Base-by-base conservation (phyloP, 92 coral and sea anemone genomes). In the Anthopleura xanthogrammica region DNA sequence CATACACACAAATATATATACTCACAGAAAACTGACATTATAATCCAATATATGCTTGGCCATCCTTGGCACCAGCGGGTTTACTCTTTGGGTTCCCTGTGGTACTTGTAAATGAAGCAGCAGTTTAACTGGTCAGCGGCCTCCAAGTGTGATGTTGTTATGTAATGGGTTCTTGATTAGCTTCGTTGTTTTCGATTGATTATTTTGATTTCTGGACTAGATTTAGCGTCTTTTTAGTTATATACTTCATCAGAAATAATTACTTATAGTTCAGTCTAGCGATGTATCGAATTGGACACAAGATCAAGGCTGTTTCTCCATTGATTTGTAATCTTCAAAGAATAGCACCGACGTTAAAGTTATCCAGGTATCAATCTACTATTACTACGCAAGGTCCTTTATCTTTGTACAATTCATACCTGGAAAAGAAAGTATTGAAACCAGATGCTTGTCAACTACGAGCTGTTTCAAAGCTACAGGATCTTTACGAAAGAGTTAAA, bases 401-500 rank as follows among this genome's bases (percentile, higher is more conserved):
- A 24, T 82, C 82, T 16, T 55, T 85, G 17, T 90, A 90, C 86
- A 81, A 85, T 9, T 88, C 89, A 7, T 79, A 90, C 79, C 70
- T 90, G 19, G 85, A 85, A 70, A 81, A 65, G 76, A 77, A 72
- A 60, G 76, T 88, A 16, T 54, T 90, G n/a, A 85, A 79, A 72
- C 91, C 94, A 1, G 91, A 90, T 46, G 80, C 81, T 19, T 72
- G 77, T 39, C 94, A 90, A 80, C 82, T 29, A 42, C 91, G 79
- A 84, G 91, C 89, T 11, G 91, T 88, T 12, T 46, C n/a, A 41
- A 78, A 88, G 65, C 87, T 90, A 46, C 94, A 90, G 29, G 72
- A 77, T 58, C 77, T 90, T 41, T 82, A 85, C 80, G 91, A 90
- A 24, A 80, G 94, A 73, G 83, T 90, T 11, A 85, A 85, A 7